Evolutionary conservation across 2,113 vertebrate species (phyloP).

Genomic region (Octodon degus): DNA sequence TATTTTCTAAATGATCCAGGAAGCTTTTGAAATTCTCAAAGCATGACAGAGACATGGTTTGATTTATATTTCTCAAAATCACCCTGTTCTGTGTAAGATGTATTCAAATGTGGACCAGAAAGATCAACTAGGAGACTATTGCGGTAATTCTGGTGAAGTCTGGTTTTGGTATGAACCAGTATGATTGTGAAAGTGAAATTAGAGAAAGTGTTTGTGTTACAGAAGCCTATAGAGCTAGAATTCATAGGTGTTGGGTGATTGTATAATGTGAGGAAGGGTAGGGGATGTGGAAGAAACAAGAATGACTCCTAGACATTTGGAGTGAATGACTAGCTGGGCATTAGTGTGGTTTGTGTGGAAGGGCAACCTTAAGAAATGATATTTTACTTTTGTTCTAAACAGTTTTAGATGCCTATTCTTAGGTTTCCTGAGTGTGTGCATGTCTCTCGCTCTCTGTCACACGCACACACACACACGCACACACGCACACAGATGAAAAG

Average conservation of each 20-base stretch:
- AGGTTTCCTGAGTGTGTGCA: background rate
- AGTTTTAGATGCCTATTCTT: background rate
- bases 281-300: background rate
- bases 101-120: background rate
- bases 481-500: background rate
- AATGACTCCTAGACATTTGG: background rate
- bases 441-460: too few relatives aligned
- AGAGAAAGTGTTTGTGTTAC: background rate
- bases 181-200: background rate
- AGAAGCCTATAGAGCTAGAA: background rate
- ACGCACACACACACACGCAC: too few relatives aligned
- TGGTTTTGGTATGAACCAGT: background rate
- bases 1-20: background rate
- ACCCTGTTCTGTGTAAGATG: background rate
- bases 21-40: background rate
- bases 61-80: background rate
- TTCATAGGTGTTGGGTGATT: background rate
- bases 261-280: accelerated
- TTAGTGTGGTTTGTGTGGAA: background rate
- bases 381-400: background rate
- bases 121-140: background rate
- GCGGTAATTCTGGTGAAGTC: background rate
- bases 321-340: background rate
- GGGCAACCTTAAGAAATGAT: background rate
- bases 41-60: background rate